Conservation (phyloP, 2,113 vertebrate genomes). For the Pitta sordida region DNA sequence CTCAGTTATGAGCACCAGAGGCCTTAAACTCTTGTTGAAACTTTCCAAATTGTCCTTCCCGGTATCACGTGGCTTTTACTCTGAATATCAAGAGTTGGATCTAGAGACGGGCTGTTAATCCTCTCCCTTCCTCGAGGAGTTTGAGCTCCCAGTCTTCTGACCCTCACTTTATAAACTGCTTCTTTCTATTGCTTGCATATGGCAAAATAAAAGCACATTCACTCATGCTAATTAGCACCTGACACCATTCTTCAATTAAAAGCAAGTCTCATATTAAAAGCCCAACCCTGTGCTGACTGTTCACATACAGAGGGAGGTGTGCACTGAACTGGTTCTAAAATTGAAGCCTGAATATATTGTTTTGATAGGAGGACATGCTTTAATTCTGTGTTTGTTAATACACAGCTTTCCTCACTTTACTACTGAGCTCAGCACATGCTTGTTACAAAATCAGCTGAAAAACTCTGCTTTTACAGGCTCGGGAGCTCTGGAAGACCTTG, state of each 20-base stretch:
- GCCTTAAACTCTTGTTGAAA: conserved; percentile 35
- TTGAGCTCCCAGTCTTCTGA: background rate
- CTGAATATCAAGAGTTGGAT: conserved; percentile 12
- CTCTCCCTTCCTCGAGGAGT: background rate
- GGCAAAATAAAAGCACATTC: background rate
- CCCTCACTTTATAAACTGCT: background rate
- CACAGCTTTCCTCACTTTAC: background rate
- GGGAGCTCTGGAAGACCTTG: background rate
- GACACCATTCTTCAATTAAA: conserved; percentile 3
- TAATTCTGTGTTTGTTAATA: background rate
- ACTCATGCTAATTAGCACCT: background rate
- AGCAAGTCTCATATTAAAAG: background rate
- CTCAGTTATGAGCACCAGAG: conserved; percentile 10
- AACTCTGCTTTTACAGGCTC: background rate
- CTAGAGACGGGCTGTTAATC: conserved; percentile 9
- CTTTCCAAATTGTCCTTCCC: conserved; percentile 18
- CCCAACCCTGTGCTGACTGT: background rate
- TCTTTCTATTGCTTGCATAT: background rate
- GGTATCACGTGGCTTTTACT: background rate
- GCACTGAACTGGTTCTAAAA: background rate
- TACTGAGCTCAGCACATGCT: background rate
- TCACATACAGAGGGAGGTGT: background rate
- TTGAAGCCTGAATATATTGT: background rate
- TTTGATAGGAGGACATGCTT: background rate
- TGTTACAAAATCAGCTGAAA: background rate